Evolutionary conservation across 2,888 invertebrate species (phyloP).

Genomic region (Osmoderma eremita): DNA sequence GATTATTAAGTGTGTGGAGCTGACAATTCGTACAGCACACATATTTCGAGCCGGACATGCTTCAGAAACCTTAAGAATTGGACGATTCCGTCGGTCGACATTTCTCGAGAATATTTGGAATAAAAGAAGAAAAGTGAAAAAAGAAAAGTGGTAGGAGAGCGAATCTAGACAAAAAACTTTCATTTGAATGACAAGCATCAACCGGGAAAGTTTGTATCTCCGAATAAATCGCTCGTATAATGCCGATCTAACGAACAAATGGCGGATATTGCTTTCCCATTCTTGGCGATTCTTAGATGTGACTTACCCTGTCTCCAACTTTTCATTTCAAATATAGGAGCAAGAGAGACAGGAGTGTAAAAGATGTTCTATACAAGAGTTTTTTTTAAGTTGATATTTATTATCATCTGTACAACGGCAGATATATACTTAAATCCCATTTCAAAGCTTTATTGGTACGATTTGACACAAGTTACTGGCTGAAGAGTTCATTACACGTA

Average conservation of each 20-base stretch:
- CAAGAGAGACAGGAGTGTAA: background rate
- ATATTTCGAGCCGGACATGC: background rate
- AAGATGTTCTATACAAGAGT: background rate
- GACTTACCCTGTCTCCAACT: constrained; percentile 25
- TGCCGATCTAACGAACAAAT: constrained; percentile 30
- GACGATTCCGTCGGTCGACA: background rate
- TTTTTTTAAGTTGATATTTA: too few relatives aligned
- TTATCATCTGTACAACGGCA: too few relatives aligned
- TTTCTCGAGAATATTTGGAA: constrained; percentile 1
- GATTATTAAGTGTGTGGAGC: background rate
- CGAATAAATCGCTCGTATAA: constrained; percentile 35
- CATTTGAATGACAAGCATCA: constrained; percentile 32
- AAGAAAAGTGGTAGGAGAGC: background rate
- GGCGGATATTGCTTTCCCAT: constrained; percentile 31
- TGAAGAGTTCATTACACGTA: too few relatives aligned
- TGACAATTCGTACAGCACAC: background rate
- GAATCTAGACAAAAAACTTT: constrained; percentile 21
- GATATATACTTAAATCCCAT: too few relatives aligned
- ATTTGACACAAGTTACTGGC: too few relatives aligned
- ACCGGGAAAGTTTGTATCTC: constrained; percentile 26
- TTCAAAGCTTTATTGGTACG: too few relatives aligned
- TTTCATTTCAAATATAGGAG: background rate
- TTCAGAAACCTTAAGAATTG: background rate
- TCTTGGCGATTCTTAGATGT: constrained; percentile 27
- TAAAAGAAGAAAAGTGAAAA: background rate